Conservation (phyloP, 2,113 vertebrate species). For the Garra rufa region DNA sequence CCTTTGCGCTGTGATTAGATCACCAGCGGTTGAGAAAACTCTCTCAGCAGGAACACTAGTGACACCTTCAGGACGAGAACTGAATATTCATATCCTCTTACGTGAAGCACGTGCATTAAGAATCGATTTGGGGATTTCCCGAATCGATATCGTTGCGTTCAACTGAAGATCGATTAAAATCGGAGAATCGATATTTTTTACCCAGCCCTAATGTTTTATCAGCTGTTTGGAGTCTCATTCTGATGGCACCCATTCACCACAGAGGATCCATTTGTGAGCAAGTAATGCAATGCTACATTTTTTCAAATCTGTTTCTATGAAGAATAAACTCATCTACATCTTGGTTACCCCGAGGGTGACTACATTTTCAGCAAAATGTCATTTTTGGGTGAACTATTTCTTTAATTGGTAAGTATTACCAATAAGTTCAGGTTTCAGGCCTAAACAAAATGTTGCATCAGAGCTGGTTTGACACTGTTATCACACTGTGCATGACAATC, state of each 20-base stretch:
- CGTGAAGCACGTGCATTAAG: too few species aligned
- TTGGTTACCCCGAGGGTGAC: not conserved
- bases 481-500: not conserved
- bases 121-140: too few species aligned
- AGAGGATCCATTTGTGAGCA: not conserved
- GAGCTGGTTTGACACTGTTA: not conserved
- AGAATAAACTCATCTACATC: not conserved
- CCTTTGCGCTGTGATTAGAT: too few species aligned
- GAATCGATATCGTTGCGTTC: too few species aligned
- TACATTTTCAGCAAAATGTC: not conserved
- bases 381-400: not conserved
- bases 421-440: not conserved
- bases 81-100: too few species aligned
- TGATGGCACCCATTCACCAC: not conserved
- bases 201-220: too few species aligned
- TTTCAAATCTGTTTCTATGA: not conserved
- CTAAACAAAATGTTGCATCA: not conserved
- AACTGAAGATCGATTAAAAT: too few species aligned
- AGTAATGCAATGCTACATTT: not conserved
- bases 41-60: too few species aligned
- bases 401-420: not conserved
- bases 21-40: too few species aligned
- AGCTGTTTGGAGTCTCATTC: not conserved
- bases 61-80: too few species aligned
- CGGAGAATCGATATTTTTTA: too few species aligned